Evolutionary conservation across 37 sponge, comb jelly and placozoan genomes (phyloP).

Genomic region (Tethya wilhelma): DNA sequence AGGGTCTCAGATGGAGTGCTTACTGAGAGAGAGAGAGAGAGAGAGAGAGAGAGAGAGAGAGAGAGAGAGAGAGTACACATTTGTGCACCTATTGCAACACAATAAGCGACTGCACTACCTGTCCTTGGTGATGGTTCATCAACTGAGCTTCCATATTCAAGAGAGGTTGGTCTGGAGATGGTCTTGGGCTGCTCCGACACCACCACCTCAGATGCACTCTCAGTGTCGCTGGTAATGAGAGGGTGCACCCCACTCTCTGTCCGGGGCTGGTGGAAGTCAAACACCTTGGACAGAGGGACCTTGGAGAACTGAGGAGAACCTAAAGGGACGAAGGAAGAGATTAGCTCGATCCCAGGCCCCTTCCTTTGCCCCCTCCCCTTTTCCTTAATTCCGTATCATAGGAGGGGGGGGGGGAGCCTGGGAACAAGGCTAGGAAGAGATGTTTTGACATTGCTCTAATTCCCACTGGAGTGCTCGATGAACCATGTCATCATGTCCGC

Average conservation of each 20-base stretch:
- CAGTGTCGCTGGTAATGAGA: not conserved
- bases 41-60: not conserved
- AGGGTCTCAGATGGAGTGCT: not conserved
- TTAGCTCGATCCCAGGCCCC: too few species aligned
- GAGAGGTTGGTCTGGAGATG: not conserved
- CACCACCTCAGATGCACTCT: not conserved
- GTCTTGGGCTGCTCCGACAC: constrained; percentile 15
- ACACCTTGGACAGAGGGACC: not conserved
- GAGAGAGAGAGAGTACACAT: not conserved
- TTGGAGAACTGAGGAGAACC: not conserved
- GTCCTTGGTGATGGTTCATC: not conserved
- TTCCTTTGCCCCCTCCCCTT: too few species aligned
- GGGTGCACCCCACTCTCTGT: constrained; percentile 2
- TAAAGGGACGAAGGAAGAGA: not conserved
- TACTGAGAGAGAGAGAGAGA: not conserved
- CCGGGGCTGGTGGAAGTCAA: constrained; percentile 38
- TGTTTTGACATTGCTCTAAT: too few species aligned
- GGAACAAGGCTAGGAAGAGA: too few species aligned
- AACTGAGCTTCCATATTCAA: too few species aligned
- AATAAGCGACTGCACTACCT: not conserved
- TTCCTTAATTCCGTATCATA: too few species aligned
- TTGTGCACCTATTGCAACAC: not conserved
- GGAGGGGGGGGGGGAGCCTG: too few species aligned
- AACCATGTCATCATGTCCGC: too few species aligned
- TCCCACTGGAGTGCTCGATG: too few species aligned